A percentile compares a stretch with the other conserved stretches of the same genome.
Conservation (phyloP, 2,113 vertebrate species). For the Potamarius usumacintae region DNA sequence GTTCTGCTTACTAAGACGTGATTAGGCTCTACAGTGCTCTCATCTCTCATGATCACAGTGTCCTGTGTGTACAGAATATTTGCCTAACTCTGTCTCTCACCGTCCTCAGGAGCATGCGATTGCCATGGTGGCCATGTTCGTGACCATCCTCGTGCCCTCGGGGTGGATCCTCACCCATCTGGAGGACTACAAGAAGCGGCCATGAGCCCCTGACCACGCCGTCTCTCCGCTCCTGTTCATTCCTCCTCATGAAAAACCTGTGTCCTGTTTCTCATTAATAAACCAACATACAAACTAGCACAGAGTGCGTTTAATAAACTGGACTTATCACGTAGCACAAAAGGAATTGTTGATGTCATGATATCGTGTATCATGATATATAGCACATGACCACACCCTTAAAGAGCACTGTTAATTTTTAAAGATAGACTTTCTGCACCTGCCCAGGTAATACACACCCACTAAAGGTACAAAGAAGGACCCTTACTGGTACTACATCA, state of each 20-base stretch:
- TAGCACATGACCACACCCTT: background rate
- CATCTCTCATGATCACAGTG: background rate
- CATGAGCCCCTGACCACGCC: background rate
- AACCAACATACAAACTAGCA: conserved; percentile 35
- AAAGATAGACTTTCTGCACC: background rate
- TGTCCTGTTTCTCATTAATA: conserved; percentile 40
- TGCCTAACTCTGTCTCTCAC: background rate
- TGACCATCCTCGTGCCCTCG: conserved; percentile 61
- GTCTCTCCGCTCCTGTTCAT: background rate
- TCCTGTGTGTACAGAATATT: background rate
- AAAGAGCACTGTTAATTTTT: background rate
- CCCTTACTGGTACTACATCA: background rate
- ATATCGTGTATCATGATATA: background rate
- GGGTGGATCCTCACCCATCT: conserved; percentile 74
- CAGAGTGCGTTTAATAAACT: background rate
- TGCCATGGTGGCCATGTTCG: conserved; percentile 26
- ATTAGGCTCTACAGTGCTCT: background rate
- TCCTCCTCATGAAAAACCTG: background rate
- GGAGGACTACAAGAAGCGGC: conserved; percentile 66
- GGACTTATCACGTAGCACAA: too few species aligned
- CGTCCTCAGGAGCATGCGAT: conserved; percentile 71
- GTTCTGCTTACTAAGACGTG: background rate
- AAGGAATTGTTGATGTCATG: background rate
- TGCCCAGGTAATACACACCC: background rate
- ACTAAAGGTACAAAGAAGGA: background rate